phyloP scores from a whole-genome alignment of 2,888 invertebrate species.

The Mimachlamys varia region DNA sequence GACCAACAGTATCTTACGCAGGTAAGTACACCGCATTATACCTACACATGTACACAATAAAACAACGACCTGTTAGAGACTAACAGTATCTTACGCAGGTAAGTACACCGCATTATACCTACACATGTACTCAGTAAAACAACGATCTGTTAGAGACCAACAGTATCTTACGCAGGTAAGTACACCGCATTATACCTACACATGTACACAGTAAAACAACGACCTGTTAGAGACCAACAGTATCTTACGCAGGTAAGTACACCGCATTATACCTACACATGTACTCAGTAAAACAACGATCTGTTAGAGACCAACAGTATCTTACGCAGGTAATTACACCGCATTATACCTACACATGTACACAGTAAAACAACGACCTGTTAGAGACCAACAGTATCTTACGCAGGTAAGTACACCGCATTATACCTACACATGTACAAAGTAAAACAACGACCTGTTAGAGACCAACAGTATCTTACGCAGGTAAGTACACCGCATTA shows the following conservation, averaged over 20 bases:
- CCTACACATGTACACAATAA: no score
- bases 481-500: conserved; percentile 72
- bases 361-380: conserved; percentile 92
- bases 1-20: conserved; percentile 82
- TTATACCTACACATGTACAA: no score
- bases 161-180: conserved; percentile 79
- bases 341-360: no score
- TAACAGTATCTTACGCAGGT: conserved; percentile 81
- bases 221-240: conserved; percentile 89
- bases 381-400: conserved; percentile 86
- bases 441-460: conserved; percentile 91
- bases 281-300: conserved; percentile 92
- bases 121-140: no score
- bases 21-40: conserved; percentile 71
- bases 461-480: conserved; percentile 85
- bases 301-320: conserved; percentile 87
- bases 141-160: conserved; percentile 90
- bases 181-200: no score
- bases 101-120: no score
- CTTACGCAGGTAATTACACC: conserved; percentile 73
- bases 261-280: no score
- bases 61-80: conserved; percentile 92
- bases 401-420: conserved; percentile 72
- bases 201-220: conserved; percentile 91
- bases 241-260: conserved; percentile 77